These are phyloP conservation scores for Drosophila obscura DNA, from an alignment of 1,140 invertebrate genomes.

Conservation along the genomic window DNA sequence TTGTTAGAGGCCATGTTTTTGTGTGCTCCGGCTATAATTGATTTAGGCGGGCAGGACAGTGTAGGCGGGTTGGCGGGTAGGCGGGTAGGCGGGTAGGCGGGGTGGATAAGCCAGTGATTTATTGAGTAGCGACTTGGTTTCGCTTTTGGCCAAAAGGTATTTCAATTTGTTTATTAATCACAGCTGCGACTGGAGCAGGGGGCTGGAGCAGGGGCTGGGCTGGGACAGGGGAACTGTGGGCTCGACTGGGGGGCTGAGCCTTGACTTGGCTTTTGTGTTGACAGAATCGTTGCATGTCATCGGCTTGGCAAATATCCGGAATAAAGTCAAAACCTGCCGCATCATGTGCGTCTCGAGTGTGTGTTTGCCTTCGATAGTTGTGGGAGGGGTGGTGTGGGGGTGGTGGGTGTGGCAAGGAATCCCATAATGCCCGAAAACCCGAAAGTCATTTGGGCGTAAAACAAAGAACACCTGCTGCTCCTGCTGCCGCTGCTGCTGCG, in stretches of 20 bases:
- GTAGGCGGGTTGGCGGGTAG: background rate
- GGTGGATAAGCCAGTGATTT: slow-evolving; percentile 59
- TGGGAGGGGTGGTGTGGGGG: too few species aligned
- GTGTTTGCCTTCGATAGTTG: background rate
- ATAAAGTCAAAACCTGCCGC: slow-evolving; percentile 1
- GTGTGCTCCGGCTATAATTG: slow-evolving; percentile 59
- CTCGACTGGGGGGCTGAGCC: background rate
- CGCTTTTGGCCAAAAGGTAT: slow-evolving; percentile 32
- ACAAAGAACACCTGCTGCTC: slow-evolving; percentile 57
- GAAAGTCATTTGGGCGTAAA: slow-evolving; percentile 58
- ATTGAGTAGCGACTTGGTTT: slow-evolving; percentile 51
- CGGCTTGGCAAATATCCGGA: slow-evolving; percentile 24
- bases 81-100: slow-evolving; percentile 13
- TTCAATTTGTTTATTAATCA: slow-evolving; percentile 64
- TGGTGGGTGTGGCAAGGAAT: background rate
- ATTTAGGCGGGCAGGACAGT: slow-evolving; percentile 34
- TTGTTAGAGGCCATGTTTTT: slow-evolving; percentile 57
- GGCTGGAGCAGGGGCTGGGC: too few species aligned
- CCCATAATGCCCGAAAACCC: slow-evolving; percentile 10
- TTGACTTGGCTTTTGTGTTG: slow-evolving; percentile 45
- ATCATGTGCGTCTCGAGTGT: slow-evolving; percentile 15
- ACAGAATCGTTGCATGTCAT: slow-evolving; percentile 55
- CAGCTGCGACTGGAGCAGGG: slow-evolving; percentile 23
- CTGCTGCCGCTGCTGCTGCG: slow-evolving; percentile 39
- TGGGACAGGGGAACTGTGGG: background rate